Evolutionary conservation across 2,113 vertebrate species (phyloP).

Genomic region (Ciconia maguari): DNA sequence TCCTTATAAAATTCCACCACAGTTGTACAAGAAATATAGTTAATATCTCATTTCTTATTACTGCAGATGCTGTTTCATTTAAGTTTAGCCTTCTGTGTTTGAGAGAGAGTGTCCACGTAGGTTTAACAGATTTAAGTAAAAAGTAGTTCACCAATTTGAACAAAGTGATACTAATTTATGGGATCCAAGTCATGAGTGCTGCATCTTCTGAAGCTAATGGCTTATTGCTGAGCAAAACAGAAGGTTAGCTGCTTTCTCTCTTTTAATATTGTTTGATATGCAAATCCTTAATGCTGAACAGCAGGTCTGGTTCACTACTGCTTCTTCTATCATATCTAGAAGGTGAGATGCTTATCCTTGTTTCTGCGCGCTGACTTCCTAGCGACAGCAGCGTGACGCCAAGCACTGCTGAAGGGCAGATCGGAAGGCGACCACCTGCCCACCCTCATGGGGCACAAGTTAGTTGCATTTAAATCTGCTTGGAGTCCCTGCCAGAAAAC

Average conservation of each 20-base stretch:
- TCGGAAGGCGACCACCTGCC: background rate
- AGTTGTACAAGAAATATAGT: background rate
- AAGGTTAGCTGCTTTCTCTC: background rate
- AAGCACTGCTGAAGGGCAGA: background rate
- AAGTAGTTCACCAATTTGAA: background rate
- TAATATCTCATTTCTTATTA: background rate
- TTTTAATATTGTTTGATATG: background rate
- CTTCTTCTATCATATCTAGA: background rate
- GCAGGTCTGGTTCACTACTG: background rate
- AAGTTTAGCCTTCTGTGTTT: background rate
- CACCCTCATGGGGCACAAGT: background rate
- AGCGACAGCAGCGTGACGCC: fast-evolving
- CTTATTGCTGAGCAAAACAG: background rate
- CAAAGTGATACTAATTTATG: background rate
- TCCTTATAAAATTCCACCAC: background rate
- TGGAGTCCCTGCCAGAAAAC: background rate
- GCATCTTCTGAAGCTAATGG: background rate
- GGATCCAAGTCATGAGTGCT: background rate
- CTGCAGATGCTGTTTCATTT: background rate
- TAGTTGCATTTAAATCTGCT: background rate
- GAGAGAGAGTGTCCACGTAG: background rate
- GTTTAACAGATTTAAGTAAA: background rate
- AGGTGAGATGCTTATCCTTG: background rate
- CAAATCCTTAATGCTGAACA: background rate
- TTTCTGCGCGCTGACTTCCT: background rate